These are phyloP conservation scores for Phortica okadai DNA, from an alignment of 2,888 invertebrate species.

Conservation along the genomic window DNA sequence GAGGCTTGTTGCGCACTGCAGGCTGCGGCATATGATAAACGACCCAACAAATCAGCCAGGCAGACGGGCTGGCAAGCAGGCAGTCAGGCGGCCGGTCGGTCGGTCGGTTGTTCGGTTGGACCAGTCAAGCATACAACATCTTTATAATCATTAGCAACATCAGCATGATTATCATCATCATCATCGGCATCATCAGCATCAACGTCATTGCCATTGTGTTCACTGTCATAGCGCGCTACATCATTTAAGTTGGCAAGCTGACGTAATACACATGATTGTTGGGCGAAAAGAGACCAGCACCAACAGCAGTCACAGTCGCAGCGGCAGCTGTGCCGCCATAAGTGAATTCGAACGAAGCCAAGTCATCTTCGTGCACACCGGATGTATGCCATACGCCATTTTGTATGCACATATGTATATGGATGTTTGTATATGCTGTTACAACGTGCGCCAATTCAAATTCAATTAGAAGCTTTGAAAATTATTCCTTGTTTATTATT, in stretches of 20 bases:
- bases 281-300: not conserved
- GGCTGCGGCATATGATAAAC: not conserved
- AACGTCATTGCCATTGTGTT: not conserved
- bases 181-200: not conserved
- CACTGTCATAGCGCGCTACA: not conserved
- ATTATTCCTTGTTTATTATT: not conserved
- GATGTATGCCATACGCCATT: not conserved
- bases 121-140: not conserved
- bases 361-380: not conserved
- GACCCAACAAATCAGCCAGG: not conserved
- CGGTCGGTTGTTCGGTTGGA: not conserved
- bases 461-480: not conserved
- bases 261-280: constrained; percentile 18
- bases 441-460: not conserved
- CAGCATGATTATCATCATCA: not conserved
- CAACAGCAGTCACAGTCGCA: not conserved
- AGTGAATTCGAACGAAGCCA: not conserved
- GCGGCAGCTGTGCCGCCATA: not conserved
- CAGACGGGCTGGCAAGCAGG: not conserved
- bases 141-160: not conserved
- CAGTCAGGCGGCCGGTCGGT: too few species aligned
- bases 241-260: not conserved
- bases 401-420: not conserved
- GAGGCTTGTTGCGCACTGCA: constrained; percentile 17
- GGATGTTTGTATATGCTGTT: not conserved